Evolutionary conservation across 2,888 invertebrate species (phyloP).

Genomic region (Archips xylosteana): DNA sequence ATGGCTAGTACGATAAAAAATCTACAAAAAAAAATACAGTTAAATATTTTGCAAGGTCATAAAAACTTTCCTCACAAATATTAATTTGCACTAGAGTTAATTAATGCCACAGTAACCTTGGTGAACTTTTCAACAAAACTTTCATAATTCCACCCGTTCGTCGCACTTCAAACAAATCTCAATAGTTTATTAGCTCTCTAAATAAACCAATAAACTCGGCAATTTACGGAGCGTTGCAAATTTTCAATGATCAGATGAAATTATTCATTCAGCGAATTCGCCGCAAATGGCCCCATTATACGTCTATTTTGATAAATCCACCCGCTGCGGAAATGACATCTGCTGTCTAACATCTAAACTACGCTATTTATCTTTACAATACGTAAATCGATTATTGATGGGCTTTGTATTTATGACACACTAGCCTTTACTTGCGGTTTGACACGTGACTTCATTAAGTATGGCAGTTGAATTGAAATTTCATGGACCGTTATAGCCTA

Average conservation of each 20-base stretch:
- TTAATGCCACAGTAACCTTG: neutral
- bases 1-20: too few species aligned
- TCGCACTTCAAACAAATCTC: conserved; percentile 20
- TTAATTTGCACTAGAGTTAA: neutral
- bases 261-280: conserved; percentile 38
- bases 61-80: too few species aligned
- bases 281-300: conserved; percentile 36
- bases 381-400: conserved; percentile 12
- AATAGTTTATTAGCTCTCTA: conserved; percentile 29
- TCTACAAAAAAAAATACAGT: too few species aligned
- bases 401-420: neutral
- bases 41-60: too few species aligned
- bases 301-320: conserved; percentile 36
- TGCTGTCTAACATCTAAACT: conserved; percentile 39
- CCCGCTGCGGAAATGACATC: conserved; percentile 38
- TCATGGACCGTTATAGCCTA: too few species aligned
- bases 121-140: neutral
- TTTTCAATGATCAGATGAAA: conserved; percentile 41
- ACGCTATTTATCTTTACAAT: conserved; percentile 21
- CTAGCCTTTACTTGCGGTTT: too few species aligned
- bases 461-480: too few species aligned
- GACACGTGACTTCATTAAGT: too few species aligned
- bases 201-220: conserved; percentile 34
- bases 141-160: neutral
- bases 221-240: conserved; percentile 35